phyloP scores from a whole-genome alignment of 2,888 invertebrate genomes.

The Agrotis ipsilon region DNA sequence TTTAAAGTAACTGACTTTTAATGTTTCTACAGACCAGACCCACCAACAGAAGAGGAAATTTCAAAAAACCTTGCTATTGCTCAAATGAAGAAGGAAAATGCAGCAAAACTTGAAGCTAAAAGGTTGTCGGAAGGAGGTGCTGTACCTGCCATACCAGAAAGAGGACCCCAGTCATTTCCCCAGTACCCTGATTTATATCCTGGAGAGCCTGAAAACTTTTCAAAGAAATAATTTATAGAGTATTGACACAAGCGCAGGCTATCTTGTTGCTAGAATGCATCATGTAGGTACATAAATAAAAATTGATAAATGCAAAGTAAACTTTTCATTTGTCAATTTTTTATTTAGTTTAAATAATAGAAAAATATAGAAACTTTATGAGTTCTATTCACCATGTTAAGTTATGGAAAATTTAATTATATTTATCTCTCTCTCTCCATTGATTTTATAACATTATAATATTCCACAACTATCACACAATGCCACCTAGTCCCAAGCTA shows the following conservation, averaged over 20 bases:
- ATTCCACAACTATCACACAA: too few relatives aligned
- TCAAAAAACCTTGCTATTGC: conserved; percentile 93
- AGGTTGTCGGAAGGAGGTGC: conserved; percentile 88
- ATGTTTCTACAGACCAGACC: conserved; percentile 91
- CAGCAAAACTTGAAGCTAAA: conserved; percentile 92
- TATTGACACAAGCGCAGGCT: neutral
- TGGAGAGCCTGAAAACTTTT: conserved; percentile 75
- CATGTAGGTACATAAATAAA: conserved; percentile 3
- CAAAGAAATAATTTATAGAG: conserved; percentile 50
- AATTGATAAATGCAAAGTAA: neutral
- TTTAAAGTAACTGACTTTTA: too few relatives aligned
- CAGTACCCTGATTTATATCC: conserved; percentile 92
- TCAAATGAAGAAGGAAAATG: conserved; percentile 94
- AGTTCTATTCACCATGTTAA: neutral
- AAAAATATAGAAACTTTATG: neutral
- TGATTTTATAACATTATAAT: neutral
- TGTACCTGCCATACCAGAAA: conserved; percentile 74
- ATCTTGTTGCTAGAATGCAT: conserved; percentile 9
- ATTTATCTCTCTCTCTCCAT: neutral
- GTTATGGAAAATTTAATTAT: too few relatives aligned
- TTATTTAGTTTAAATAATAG: neutral
- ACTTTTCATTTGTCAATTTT: too few relatives aligned
- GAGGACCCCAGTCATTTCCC: conserved; percentile 88
- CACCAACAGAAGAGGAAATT: conserved; percentile 94
- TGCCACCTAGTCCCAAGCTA: too few relatives aligned